These are phyloP conservation scores for Acanthornis magna DNA, from an alignment of 2,797 vertebrate genomes.

Conservation along the genomic window DNA sequence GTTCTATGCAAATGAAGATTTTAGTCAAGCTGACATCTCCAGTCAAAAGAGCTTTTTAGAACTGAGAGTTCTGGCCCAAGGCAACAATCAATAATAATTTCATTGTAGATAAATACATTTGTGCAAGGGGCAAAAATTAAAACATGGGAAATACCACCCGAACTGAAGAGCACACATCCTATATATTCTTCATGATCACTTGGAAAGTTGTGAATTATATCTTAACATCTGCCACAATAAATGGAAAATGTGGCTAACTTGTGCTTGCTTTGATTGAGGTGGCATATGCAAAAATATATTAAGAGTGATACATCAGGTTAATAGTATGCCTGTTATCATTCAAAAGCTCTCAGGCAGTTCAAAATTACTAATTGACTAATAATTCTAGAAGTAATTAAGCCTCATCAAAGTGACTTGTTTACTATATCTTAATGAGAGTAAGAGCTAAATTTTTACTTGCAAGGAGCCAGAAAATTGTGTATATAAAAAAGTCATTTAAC, in stretches of 20 bases:
- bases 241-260: background rate
- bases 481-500: background rate
- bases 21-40: background rate
- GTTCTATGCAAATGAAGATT: background rate
- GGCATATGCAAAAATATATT: background rate
- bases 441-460: background rate
- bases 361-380: background rate
- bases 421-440: background rate
- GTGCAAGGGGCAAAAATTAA: background rate
- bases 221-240: background rate
- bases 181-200: background rate
- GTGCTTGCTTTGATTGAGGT: background rate
- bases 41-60: background rate
- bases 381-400: slow-evolving; percentile 10
- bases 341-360: background rate
- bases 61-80: slow-evolving; percentile 29
- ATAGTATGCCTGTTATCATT: background rate
- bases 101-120: background rate
- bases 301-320: background rate
- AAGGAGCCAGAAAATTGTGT: background rate
- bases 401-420: background rate
- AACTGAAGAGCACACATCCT: background rate
- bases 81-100: slow-evolving; percentile 38
- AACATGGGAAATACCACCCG: background rate
- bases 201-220: background rate